phyloP scores from a whole-genome alignment of 2,797 vertebrate genomes.

The Loriculus beryllinus region DNA sequence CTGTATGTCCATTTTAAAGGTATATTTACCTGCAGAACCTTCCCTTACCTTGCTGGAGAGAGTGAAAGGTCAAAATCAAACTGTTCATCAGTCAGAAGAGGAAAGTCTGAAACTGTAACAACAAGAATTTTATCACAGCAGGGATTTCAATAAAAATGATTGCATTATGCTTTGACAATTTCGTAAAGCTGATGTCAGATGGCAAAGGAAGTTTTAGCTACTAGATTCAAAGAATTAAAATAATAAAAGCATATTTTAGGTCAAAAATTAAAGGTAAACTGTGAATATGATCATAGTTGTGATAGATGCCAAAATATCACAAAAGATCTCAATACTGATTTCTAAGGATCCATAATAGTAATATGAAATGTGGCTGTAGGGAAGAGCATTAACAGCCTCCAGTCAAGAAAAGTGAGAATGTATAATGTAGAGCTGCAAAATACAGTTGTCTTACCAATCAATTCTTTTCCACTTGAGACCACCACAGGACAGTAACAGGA shows the following conservation, averaged over 20 bases:
- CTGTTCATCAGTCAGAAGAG: slow-evolving; percentile 75
- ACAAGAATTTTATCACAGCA: neutral
- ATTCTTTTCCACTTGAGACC: neutral
- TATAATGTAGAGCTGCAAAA: neutral
- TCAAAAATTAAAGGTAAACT: neutral
- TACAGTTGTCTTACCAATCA: neutral
- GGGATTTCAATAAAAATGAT: neutral
- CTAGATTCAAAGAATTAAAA: neutral
- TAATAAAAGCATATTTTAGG: neutral
- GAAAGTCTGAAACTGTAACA: slow-evolving; percentile 58
- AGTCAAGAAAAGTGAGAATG: neutral
- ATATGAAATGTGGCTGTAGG: neutral
- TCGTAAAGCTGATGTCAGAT: neutral
- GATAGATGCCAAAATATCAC: neutral
- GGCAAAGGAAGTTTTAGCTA: neutral
- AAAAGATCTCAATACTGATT: neutral
- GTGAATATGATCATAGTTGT: neutral
- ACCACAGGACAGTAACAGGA: neutral
- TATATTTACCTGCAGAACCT: neutral
- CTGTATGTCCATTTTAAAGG: fast-evolving
- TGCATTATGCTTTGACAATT: neutral
- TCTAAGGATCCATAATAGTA: neutral
- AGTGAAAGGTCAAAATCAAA: slow-evolving; percentile 81
- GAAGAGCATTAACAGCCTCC: neutral
- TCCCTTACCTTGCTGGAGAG: slow-evolving; percentile 75